These are phyloP conservation scores for Pseudomyrmex cubaensis DNA, from an alignment of 1,140 invertebrate species.

Conservation along the genomic window DNA sequence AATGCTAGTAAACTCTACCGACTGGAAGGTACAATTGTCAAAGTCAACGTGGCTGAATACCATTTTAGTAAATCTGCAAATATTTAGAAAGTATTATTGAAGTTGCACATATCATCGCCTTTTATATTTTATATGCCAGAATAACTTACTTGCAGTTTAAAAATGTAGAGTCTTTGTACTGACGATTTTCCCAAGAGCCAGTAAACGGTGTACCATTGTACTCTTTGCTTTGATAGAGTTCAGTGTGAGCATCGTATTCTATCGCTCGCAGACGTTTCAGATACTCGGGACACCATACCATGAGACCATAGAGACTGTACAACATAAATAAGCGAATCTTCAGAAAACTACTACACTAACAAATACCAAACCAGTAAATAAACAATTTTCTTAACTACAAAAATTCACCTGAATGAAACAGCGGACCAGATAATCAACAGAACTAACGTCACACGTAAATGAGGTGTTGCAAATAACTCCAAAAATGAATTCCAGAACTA, in stretches of 20 bases:
- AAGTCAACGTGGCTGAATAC: constrained; percentile 86
- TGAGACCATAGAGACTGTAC: constrained; percentile 80
- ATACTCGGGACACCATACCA: constrained; percentile 82
- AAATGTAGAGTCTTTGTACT: constrained; percentile 82
- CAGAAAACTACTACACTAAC: constrained; percentile 43
- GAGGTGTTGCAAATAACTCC: constrained; percentile 85
- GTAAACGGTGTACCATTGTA: constrained; percentile 78
- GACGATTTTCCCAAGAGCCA: constrained; percentile 84
- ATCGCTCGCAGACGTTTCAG: constrained; percentile 82
- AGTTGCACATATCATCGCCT: constrained; percentile 61
- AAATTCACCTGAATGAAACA: constrained; percentile 80
- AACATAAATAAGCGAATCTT: constrained; percentile 70
- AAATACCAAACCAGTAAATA: background rate
- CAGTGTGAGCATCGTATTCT: constrained; percentile 81
- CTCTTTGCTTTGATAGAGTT: constrained; percentile 68
- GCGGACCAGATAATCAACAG: constrained; percentile 80
- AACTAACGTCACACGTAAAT: constrained; percentile 83
- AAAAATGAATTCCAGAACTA: constrained; percentile 87
- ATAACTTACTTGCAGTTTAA: constrained; percentile 78
- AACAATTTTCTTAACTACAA: background rate
- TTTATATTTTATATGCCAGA: background rate
- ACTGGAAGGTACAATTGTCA: constrained; percentile 85
- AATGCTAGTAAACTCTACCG: constrained; percentile 85
- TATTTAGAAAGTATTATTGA: constrained; percentile 40
- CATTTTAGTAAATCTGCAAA: constrained; percentile 84